Evolutionary conservation across 2,888 invertebrate genomes (phyloP), one percentile per base, ranked within the genome.

Genomic region (Sarcophaga subvicina): DNA sequence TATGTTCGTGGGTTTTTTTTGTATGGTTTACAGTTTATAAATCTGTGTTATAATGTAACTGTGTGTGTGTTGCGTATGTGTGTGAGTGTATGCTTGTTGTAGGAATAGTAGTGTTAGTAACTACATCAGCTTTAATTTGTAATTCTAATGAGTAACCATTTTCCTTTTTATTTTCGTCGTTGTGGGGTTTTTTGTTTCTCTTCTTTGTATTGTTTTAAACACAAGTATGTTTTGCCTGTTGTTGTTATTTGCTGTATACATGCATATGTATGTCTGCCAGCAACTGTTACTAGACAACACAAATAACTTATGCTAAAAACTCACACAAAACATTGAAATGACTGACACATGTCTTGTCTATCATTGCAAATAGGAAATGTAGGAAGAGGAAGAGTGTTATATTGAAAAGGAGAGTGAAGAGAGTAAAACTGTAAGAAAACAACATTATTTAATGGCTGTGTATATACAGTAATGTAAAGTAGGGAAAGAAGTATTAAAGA

Each of bases 291-390:
- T 71, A 79, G 83, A 80, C 83, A 84, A 84, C 37, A 37, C 76
- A 84, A 84, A 84, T 83, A 80, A 73, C 81, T 81, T 78, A 80
- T 84, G 80, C 64, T 76, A 66, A 49, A 37, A 78, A 71, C 75
- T 63, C 81, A 78, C 78, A 79, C 49, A 83, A 72, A 77, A 73
- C 37, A 37, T 37, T 37, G 37, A 37, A 37, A 37, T 37, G 37
- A 37, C 81, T 84, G 87, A 87, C 87, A 87, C 83, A 84, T 87
- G 87, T 81, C 87, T 87, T 37, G 37, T 8, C 37, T 37, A 37
- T 37, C 37, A 37, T 37, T 37, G 37, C 37, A 37, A 49, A 71
- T 14, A 17, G 64, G 12, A 22, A 20, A 64, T 37, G 10, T 37
- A 37, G 37, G 37, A 37, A 37, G 37, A 37, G 37, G 37, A 37